Conservation (phyloP, 2,888 invertebrate genomes). For the Periphyllus acericola region DNA sequence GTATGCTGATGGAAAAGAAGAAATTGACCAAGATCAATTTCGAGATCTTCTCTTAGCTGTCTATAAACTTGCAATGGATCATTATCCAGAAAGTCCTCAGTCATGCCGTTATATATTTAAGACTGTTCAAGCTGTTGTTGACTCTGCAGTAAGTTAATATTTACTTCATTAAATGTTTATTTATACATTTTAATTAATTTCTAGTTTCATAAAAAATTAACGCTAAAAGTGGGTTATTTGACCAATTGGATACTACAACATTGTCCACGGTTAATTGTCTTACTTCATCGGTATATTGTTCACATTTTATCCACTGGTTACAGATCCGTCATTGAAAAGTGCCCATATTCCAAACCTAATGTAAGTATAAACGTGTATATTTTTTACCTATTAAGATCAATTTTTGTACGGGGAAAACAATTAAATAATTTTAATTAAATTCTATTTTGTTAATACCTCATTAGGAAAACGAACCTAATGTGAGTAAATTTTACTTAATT, state of each 20-base stretch:
- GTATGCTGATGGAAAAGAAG: conserved; percentile 67
- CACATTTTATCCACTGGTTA: conserved; percentile 73
- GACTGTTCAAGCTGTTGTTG: conserved; percentile 78
- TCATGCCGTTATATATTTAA: conserved; percentile 76
- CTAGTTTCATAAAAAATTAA: conserved; percentile 80
- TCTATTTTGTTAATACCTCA: conserved; percentile 50
- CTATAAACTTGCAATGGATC: conserved; percentile 83
- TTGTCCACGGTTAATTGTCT: conserved; percentile 79
- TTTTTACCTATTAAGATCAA: neutral
- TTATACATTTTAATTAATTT: conserved; percentile 63
- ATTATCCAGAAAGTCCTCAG: conserved; percentile 77
- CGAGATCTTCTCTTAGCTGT: conserved; percentile 77
- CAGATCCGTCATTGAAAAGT: conserved; percentile 67
- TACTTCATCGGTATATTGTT: conserved; percentile 78
- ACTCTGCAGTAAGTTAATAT: conserved; percentile 73
- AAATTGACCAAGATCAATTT: conserved; percentile 75
- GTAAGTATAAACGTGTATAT: conserved; percentile 52
- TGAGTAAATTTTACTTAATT: conserved; percentile 47
- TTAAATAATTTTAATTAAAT: conserved; percentile 40
- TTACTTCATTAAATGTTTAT: conserved; percentile 11
- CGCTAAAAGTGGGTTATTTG: conserved; percentile 79
- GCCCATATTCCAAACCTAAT: conserved; percentile 63
- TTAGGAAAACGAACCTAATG: conserved; percentile 59
- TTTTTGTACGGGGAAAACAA: conserved; percentile 12
- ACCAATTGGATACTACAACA: conserved; percentile 85